Evolutionary conservation across 2,113 vertebrate genomes (phyloP).

Genomic region (Phaetusa simplex): DNA sequence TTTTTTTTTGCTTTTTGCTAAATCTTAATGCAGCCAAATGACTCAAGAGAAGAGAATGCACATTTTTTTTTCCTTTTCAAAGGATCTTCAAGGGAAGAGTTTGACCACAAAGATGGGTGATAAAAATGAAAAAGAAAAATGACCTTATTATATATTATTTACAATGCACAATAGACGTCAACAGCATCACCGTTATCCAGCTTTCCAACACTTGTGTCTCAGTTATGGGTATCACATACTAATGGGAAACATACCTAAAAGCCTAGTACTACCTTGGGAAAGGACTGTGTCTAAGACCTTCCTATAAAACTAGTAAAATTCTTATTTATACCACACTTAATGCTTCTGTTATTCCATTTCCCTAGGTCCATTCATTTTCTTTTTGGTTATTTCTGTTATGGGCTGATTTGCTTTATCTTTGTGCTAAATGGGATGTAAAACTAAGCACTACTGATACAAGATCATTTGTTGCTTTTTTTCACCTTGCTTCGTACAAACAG

Average conservation of each 20-base stretch:
- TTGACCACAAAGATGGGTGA: background rate
- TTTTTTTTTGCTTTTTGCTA: background rate
- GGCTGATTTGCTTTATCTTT: background rate
- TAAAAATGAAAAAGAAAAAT: background rate
- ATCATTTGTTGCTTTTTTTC: background rate
- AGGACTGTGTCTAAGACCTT: background rate
- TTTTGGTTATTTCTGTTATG: background rate
- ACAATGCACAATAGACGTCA: background rate
- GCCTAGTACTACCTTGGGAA: background rate
- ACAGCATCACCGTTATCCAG: background rate
- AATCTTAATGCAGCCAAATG: background rate
- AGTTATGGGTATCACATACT: background rate
- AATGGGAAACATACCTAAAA: background rate
- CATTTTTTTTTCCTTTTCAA: background rate
- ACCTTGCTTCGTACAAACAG: background rate
- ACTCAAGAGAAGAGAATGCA: background rate
- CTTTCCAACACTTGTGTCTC: background rate
- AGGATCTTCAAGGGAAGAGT: background rate
- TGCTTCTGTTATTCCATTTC: background rate
- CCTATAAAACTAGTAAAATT: background rate
- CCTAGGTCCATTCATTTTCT: background rate
- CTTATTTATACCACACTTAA: background rate
- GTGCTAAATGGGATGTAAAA: background rate
- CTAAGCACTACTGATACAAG: background rate
- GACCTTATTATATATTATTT: background rate